Base-by-base conservation (phyloP, 2,888 invertebrate genomes). In the Scotopteryx bipunctaria region DNA sequence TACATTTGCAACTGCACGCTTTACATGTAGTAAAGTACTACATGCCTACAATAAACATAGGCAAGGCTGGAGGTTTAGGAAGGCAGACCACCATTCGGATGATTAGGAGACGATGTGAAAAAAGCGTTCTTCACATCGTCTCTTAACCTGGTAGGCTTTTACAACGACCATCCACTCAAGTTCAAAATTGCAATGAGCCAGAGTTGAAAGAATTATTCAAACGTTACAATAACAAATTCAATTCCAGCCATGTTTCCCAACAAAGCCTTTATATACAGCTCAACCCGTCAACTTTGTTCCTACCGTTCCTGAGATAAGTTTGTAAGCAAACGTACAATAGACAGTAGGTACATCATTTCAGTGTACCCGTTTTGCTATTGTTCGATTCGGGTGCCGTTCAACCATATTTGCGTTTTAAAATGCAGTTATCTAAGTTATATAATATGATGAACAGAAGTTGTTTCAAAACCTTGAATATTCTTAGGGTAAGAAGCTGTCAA, bases 221-320 rank as follows among this genome's bases (percentile, higher is more conserved):
- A 40, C 13, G 25, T 8, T 32, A 25, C 35, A 41, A 41, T 35
- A 41, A 33, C 27, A 38, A 29, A 46, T 46, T 27, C 52, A 53
- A 53, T 25, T 53, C 25, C 17, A 6, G 32, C 19, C 35, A 19
- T 32, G 37, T 48, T 49, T 46, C 35, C 15, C 6, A 54, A 59
- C 59, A 56, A 56, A 46, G 56, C 48, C 27, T 40, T 46, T 52
- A 37, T 42, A 33, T 45, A 32, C 14, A 23, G 36, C 13, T 42
- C 45, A 46, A 55, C 45, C 55, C 46, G 46, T 50, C 55, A 29
- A 46, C 42, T 46, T 38, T 17, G 43, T 42, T 45, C 42, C 37
- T 25, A 19, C 38, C 29, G 36, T 48, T 44, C 42, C 46, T 33
- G 19, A 55, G 45, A 50, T 46, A 50, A 47, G 29, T 50, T 42